Percentiles rank a stretch among this genome's conserved stretches.
These are phyloP conservation scores for Brachystomella parvula DNA, from an alignment of 1,140 invertebrate species.

Conservation along the genomic window DNA sequence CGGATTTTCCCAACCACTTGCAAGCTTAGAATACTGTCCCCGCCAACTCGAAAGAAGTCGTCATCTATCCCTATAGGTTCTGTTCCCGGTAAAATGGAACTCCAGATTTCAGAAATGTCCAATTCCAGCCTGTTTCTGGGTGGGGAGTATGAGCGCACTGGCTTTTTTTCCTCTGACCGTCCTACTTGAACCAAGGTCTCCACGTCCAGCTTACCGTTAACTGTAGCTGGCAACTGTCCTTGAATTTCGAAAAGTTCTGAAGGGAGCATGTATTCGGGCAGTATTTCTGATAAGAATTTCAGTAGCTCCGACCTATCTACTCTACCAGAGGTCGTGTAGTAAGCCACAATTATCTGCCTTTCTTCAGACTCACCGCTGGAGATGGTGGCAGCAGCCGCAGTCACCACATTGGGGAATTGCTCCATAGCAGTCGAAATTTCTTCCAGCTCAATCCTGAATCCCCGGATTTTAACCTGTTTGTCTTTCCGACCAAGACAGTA, in stretches of 20 bases:
- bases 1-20: background rate
- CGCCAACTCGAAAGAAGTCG: conserved; percentile 15
- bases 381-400: no score
- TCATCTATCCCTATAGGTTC: background rate
- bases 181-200: background rate
- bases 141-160: background rate
- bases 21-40: conserved; percentile 11
- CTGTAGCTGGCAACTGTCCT: background rate
- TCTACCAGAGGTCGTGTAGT: background rate
- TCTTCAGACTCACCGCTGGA: no score
- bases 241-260: background rate
- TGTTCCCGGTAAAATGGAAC: background rate
- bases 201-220: background rate
- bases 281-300: background rate
- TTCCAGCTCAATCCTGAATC: conserved; percentile 9
- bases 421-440: background rate
- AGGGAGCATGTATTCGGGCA: background rate
- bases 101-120: background rate
- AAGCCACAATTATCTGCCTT: background rate
- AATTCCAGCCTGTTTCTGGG: background rate
- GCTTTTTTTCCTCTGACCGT: background rate
- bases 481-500: conserved; percentile 6
- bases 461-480: conserved; percentile 13
- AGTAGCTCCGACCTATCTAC: background rate
- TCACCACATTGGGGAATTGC: no score